phyloP scores from a whole-genome alignment of 1,140 invertebrate species.

The Listronotus bonariensis region DNA sequence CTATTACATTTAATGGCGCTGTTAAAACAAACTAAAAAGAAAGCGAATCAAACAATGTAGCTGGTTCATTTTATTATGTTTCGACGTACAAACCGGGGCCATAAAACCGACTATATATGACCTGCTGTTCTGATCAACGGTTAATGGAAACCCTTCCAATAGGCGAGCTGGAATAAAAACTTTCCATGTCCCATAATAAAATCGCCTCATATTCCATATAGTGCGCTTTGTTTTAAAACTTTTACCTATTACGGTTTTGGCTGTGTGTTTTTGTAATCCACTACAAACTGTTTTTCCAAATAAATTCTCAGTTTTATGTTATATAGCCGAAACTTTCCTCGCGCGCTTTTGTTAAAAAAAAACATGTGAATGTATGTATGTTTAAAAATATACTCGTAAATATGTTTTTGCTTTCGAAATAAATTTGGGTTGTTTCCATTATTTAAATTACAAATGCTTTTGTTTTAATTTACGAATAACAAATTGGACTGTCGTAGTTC shows the following conservation, averaged over 20 bases:
- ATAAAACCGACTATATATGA: neutral
- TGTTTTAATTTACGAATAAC: no score
- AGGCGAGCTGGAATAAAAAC: constrained; percentile 9
- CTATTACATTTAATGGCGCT: no score
- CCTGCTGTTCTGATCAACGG: constrained; percentile 7
- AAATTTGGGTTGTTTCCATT: no score
- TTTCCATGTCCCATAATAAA: constrained; percentile 13
- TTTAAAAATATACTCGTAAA: no score
- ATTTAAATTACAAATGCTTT: no score
- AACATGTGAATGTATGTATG: no score
- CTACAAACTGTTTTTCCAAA: constrained; percentile 22
- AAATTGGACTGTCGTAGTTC: no score
- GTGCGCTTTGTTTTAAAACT: constrained; percentile 8
- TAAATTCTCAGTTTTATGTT: constrained; percentile 24
- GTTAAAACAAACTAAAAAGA: neutral
- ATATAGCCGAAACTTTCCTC: constrained; percentile 10
- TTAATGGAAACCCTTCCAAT: constrained; percentile 17
- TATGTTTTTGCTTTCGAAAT: no score
- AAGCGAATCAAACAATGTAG: constrained; percentile 9
- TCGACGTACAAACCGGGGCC: constrained; percentile 4
- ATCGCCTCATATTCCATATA: neutral
- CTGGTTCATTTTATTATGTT: constrained; percentile 7
- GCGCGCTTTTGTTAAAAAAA: constrained; percentile 1
- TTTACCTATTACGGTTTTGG: constrained; percentile 15
- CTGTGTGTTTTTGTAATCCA: constrained; percentile 18